Base-by-base conservation (phyloP, 2,888 invertebrate genomes). In the Stenoptilia bipunctidactyla region DNA sequence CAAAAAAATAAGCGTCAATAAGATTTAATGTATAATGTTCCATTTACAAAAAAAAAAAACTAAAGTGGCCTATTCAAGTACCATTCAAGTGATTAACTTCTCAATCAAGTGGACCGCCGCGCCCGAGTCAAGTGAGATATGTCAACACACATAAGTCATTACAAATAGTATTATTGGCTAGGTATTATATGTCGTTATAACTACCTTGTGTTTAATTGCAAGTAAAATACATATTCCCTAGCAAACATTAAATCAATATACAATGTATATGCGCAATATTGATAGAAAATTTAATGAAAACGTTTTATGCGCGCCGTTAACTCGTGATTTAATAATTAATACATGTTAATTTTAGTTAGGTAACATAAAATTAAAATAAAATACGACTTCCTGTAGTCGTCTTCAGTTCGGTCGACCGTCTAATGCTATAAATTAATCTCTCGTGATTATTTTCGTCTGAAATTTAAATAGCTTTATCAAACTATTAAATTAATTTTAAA, bases 101-200 rank as follows among this genome's bases (percentile, higher is more conserved):
- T 30, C 30, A 30, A 30, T 30, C 30, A 12, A 30, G 20, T 20
- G 20, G 20, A 20, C 20, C 20, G 30, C 30, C 30, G 30, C n/a
- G n/a, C n/a, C n/a, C n/a, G n/a, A 37, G 39, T 41, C 39, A 42
- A 47, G 50, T 47, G 44, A 44, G 49, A 51, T 51, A 50, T 50
- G 53, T 52, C 51, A 53, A 52, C 48, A 51, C 40, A 44, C 51
- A 51, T 53, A 49, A 49, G 45, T 43, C 45, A 20, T 5, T 20
- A 20, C 20, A 20, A 20, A 8, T n/a, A 20, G 8, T 20, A 20
- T 20, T 20, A 20, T n/a, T n/a, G n/a, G n/a, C n/a, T n/a, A n/a
- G n/a, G n/a, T n/a, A n/a, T n/a, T n/a, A n/a, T n/a, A n/a, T n/a
- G n/a, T n/a, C n/a, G n/a, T 20, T 8, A 20, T 20, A 20, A 20